These are phyloP conservation scores for Sphenodon punctatus DNA, from an alignment of 2,797 vertebrate genomes.

Conservation along the genomic window DNA sequence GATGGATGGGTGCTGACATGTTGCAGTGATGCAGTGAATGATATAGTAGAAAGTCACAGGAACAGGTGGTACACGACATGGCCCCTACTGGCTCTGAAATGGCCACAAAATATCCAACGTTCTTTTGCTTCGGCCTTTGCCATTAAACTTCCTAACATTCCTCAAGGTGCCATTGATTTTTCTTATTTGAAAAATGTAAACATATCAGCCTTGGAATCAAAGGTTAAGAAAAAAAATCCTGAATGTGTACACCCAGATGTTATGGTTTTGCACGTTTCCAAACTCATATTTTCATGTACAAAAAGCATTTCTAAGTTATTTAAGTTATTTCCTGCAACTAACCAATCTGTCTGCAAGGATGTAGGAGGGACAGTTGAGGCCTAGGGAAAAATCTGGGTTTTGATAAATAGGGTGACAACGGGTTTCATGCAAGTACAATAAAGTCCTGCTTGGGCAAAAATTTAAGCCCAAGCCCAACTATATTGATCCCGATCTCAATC, in stretches of 20 bases:
- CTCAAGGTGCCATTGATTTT: not conserved
- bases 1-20: too few relatives aligned
- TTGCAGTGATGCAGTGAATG: too few relatives aligned
- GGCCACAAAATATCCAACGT: too few relatives aligned
- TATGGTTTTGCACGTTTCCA: not conserved
- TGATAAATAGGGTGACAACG: not conserved
- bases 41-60: too few relatives aligned
- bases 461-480: too few relatives aligned
- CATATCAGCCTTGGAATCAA: rapidly evolving
- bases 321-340: not conserved
- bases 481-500: too few relatives aligned
- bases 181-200: not conserved
- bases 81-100: too few relatives aligned
- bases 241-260: not conserved
- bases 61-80: too few relatives aligned
- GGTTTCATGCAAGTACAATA: too few relatives aligned
- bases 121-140: too few relatives aligned
- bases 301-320: rapidly evolving
- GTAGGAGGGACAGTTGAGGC: not conserved
- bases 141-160: too few relatives aligned
- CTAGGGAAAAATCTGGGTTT: not conserved
- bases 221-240: not conserved
- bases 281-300: rapidly evolving
- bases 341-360: not conserved
- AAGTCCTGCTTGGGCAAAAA: too few relatives aligned